These are phyloP conservation scores for Amniataba percoides DNA, from an alignment of 2,797 vertebrate species.

Conservation along the genomic window DNA sequence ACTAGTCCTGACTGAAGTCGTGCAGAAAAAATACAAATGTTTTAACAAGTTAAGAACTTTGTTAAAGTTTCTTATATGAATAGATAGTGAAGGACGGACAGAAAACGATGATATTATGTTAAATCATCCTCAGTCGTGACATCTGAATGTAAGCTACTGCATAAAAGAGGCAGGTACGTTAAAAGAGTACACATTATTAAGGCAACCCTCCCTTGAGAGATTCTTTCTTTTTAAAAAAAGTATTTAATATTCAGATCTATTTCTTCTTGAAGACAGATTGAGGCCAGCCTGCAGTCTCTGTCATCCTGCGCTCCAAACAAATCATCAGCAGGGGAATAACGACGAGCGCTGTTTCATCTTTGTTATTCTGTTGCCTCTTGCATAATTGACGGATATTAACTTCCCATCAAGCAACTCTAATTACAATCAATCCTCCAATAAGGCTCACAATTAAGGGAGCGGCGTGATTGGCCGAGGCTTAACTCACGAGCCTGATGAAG, in stretches of 20 bases:
- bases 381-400: conserved; percentile 94
- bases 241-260: conserved; percentile 73
- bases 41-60: too few species aligned
- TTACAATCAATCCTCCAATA: conserved; percentile 94
- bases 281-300: conserved; percentile 70
- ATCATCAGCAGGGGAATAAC: conserved; percentile 91
- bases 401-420: conserved; percentile 94
- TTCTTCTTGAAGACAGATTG: conserved; percentile 73
- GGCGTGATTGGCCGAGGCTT: conserved; percentile 90
- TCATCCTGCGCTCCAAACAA: conserved; percentile 83
- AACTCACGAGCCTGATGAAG: conserved; percentile 91
- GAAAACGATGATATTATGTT: neutral
- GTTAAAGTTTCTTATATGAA: neutral
- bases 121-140: neutral
- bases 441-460: conserved; percentile 90
- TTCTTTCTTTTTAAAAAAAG: conserved; percentile 3
- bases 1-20: too few species aligned
- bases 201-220: conserved; percentile 48
- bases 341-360: conserved; percentile 88
- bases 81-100: neutral
- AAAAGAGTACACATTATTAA: conserved; percentile 53
- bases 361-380: conserved; percentile 89
- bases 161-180: conserved; percentile 40
- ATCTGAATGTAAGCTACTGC: conserved; percentile 15
- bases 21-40: too few species aligned